These are phyloP conservation scores for Columbina picui DNA, from an alignment of 2,113 vertebrate genomes.

Conservation along the genomic window DNA sequence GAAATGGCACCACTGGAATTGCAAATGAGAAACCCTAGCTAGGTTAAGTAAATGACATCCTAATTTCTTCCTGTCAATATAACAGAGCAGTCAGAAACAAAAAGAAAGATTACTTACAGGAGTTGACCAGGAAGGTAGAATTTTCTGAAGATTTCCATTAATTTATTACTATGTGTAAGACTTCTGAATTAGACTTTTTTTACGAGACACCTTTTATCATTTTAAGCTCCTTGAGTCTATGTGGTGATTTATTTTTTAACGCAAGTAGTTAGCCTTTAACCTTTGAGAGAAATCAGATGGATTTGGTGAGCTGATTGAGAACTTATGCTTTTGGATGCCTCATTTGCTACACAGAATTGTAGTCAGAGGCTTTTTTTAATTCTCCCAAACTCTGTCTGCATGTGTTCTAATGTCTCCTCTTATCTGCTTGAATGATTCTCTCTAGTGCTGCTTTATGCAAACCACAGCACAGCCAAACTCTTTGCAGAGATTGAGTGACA, in stretches of 20 bases:
- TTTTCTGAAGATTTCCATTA: background rate
- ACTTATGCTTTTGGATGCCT: background rate
- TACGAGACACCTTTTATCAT: background rate
- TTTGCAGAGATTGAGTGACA: constrained; percentile 16
- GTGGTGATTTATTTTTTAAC: background rate
- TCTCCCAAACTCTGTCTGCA: background rate
- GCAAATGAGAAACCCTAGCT: constrained; percentile 12
- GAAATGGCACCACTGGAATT: background rate
- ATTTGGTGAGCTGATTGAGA: constrained; percentile 18
- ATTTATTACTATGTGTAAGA: background rate
- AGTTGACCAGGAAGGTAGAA: background rate
- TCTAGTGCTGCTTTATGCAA: background rate
- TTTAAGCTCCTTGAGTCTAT: background rate
- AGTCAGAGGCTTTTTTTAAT: background rate
- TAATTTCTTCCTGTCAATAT: background rate
- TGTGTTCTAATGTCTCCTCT: background rate
- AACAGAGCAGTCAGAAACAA: background rate
- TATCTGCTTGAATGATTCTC: background rate
- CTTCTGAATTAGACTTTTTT: background rate
- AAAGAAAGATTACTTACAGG: background rate
- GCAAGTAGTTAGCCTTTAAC: constrained; percentile 7
- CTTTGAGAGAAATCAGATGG: background rate
- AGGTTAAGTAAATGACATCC: constrained; percentile 36
- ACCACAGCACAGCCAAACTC: background rate
- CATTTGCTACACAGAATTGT: background rate